These are phyloP conservation scores for Aphidoletes aphidimyza DNA, from an alignment of 2,888 invertebrate species.

Conservation along the genomic window DNA sequence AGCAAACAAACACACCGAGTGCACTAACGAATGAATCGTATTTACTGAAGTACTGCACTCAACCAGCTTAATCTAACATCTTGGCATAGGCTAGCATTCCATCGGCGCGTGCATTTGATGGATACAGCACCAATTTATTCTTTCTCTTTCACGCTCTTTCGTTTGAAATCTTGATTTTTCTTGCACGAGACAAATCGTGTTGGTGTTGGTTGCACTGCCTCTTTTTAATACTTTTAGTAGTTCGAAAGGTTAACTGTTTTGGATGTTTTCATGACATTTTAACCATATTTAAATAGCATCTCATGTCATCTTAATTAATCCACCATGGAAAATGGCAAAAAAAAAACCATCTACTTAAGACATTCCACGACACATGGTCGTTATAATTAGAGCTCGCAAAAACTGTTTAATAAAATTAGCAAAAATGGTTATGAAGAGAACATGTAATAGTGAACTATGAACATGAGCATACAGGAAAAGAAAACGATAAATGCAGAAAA, in stretches of 20 bases:
- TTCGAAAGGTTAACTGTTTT: conserved; percentile 22
- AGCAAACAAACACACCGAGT: too few species aligned
- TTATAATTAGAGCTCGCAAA: too few species aligned
- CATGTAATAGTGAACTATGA: too few species aligned
- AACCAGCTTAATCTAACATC: background rate
- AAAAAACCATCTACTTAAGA: background rate
- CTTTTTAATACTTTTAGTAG: background rate
- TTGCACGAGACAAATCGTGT: background rate
- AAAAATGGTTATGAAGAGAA: too few species aligned
- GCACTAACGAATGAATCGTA: background rate
- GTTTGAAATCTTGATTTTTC: background rate
- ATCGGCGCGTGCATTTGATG: background rate
- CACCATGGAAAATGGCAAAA: background rate
- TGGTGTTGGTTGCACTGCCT: background rate
- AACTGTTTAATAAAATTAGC: too few species aligned
- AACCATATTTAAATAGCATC: background rate
- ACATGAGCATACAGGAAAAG: too few species aligned
- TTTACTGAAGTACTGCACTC: background rate
- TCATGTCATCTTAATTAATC: conserved; percentile 39
- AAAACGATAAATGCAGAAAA: too few species aligned
- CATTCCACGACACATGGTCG: background rate
- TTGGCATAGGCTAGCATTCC: background rate
- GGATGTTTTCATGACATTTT: conserved; percentile 40
- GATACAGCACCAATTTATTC: too few species aligned
- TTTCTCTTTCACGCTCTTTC: too few species aligned